phyloP scores from a whole-genome alignment of 2,888 invertebrate species.

The Eueremaeus valkanovi region DNA sequence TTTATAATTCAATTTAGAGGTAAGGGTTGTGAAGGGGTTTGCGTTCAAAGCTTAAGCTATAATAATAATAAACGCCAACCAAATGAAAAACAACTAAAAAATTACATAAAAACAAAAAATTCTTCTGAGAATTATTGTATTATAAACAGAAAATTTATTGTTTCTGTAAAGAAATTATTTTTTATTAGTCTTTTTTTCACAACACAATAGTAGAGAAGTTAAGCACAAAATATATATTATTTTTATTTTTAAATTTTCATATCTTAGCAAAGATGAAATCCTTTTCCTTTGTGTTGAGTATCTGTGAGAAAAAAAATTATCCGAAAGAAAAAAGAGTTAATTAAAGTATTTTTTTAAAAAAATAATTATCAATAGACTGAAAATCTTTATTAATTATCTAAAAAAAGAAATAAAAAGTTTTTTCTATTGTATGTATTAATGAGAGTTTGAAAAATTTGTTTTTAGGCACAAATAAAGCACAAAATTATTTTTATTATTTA shows the following conservation, averaged over 20 bases:
- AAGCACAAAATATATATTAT: background rate
- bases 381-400: background rate
- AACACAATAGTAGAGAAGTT: background rate
- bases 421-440: too few relatives aligned
- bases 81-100: background rate
- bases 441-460: too few relatives aligned
- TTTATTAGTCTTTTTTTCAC: background rate
- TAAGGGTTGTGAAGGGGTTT: too few relatives aligned
- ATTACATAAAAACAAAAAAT: background rate
- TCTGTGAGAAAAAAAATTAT: background rate
- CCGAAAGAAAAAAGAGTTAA: background rate
- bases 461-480: too few relatives aligned
- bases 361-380: background rate
- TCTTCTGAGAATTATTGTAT: background rate
- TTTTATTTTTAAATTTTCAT: background rate
- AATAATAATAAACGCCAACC: too few relatives aligned
- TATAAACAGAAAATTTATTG: conserved; percentile 1
- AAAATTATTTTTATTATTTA: too few relatives aligned
- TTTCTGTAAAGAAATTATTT: background rate
- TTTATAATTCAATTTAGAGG: background rate
- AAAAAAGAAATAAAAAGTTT: too few relatives aligned
- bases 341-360: too few relatives aligned
- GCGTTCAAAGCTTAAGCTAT: too few relatives aligned
- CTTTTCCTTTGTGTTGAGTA: conserved; percentile 2
- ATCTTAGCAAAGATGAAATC: conserved; percentile 27